Evolutionary conservation across 1,140 invertebrate genomes (phyloP).

Genomic region (Drosophila pseudoananassae): DNA sequence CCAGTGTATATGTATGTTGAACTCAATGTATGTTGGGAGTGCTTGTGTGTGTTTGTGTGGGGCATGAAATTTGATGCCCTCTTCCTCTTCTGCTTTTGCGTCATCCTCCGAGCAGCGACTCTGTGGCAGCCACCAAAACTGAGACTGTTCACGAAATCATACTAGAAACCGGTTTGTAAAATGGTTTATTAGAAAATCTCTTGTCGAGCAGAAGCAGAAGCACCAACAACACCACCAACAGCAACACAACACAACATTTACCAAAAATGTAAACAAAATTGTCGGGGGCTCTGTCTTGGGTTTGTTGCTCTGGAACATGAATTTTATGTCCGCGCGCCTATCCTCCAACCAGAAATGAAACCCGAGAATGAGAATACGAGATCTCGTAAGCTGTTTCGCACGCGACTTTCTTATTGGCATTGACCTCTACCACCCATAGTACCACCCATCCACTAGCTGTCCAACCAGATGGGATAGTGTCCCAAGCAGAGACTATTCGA

Average conservation of each 20-base stretch:
- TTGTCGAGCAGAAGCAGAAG: slow-evolving; percentile 52
- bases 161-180: slow-evolving; percentile 73
- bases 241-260: slow-evolving; percentile 43
- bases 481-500: slow-evolving; percentile 24
- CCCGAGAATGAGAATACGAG: slow-evolving; percentile 52
- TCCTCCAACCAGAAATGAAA: slow-evolving; percentile 71
- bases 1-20: slow-evolving; percentile 3
- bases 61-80: slow-evolving; percentile 77
- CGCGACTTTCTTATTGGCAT: slow-evolving; percentile 79
- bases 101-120: slow-evolving; percentile 21
- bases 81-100: slow-evolving; percentile 52
- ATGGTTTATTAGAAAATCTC: slow-evolving; percentile 82
- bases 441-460: slow-evolving; percentile 3
- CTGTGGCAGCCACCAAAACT: slow-evolving; percentile 51
- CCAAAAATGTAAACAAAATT: slow-evolving; percentile 78
- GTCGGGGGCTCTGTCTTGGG: slow-evolving; percentile 44
- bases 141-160: slow-evolving; percentile 72
- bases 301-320: slow-evolving; percentile 21
- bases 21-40: not conserved
- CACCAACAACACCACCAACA: slow-evolving; percentile 15
- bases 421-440: slow-evolving; percentile 48
- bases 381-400: slow-evolving; percentile 62
- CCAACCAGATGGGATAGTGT: not conserved
- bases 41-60: slow-evolving; percentile 36
- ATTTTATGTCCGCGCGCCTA: slow-evolving; percentile 55